These are phyloP conservation scores for Bettongia penicillata DNA, from an alignment of 2,113 vertebrate genomes.

Conservation along the genomic window DNA sequence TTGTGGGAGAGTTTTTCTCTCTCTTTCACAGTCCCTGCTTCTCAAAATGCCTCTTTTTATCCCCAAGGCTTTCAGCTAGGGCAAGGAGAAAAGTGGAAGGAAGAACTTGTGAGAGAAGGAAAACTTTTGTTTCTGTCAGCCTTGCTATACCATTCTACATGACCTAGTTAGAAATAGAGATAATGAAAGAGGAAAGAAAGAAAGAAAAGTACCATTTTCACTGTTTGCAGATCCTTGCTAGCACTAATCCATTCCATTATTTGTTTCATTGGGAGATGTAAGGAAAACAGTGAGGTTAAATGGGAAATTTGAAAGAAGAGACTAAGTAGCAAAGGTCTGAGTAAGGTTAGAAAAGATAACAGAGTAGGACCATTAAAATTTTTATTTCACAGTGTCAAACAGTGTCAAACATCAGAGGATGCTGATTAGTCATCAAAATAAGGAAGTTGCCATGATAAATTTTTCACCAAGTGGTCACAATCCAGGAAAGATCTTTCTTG, in stretches of 20 bases:
- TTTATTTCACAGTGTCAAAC: not conserved
- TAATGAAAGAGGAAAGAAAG: not conserved
- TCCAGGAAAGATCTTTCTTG: not conserved
- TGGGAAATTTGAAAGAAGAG: not conserved
- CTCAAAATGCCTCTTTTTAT: no score
- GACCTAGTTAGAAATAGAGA: not conserved
- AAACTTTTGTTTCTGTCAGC: not conserved
- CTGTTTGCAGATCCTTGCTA: not conserved
- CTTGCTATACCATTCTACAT: not conserved
- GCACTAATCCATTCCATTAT: not conserved
- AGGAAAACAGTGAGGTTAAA: not conserved
- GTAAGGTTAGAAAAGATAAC: not conserved
- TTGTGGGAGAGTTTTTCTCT: no score
- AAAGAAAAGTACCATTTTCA: not conserved
- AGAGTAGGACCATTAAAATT: not conserved
- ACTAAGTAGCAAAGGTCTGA: not conserved
- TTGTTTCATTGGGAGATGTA: not conserved
- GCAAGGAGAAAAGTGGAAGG: no score
- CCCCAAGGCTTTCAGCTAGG: no score
- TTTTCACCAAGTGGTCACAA: not conserved
- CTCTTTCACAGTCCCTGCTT: no score
- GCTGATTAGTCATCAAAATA: not conserved
- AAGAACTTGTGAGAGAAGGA: no score
- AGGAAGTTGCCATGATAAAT: not conserved
- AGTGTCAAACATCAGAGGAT: not conserved